phyloP scores from a whole-genome alignment of 2,888 invertebrate species.

The Ypsolopha scabrella region DNA sequence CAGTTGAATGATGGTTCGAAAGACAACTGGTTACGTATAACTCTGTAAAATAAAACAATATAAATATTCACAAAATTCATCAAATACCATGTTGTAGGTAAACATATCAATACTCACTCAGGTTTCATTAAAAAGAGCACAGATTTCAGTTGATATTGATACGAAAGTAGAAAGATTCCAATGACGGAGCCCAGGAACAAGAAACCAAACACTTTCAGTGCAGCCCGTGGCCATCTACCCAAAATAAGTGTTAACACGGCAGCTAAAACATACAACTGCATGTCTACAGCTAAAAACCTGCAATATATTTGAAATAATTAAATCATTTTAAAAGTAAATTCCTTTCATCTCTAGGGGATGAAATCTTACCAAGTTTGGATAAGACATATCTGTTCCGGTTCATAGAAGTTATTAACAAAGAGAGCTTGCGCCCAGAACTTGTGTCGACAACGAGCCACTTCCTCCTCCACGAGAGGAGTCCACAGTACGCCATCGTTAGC shows the following conservation, averaged over 20 bases:
- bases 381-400: slow-evolving; percentile 34
- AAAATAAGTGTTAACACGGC: slow-evolving; percentile 24
- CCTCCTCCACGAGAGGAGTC: slow-evolving; percentile 25
- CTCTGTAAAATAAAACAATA: slow-evolving; percentile 16
- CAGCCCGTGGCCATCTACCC: slow-evolving; percentile 15
- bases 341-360: background rate
- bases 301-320: background rate
- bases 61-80: background rate
- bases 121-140: slow-evolving; percentile 29
- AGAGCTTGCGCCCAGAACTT: slow-evolving; percentile 44
- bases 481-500: slow-evolving; percentile 34
- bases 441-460: slow-evolving; percentile 28
- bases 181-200: slow-evolving; percentile 10
- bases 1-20: slow-evolving; percentile 31
- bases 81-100: background rate
- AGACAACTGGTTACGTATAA: slow-evolving; percentile 22
- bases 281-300: slow-evolving; percentile 49
- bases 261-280: slow-evolving; percentile 36
- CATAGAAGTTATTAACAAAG: slow-evolving; percentile 35
- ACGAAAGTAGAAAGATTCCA: slow-evolving; percentile 11
- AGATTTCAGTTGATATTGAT: slow-evolving; percentile 26
- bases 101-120: slow-evolving; percentile 31
- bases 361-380: slow-evolving; percentile 38
- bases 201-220: slow-evolving; percentile 19
- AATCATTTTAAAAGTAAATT: background rate